Evolutionary conservation across 2,797 vertebrate species (phyloP).

Genomic region (Pipistrellus kuhlii): DNA sequence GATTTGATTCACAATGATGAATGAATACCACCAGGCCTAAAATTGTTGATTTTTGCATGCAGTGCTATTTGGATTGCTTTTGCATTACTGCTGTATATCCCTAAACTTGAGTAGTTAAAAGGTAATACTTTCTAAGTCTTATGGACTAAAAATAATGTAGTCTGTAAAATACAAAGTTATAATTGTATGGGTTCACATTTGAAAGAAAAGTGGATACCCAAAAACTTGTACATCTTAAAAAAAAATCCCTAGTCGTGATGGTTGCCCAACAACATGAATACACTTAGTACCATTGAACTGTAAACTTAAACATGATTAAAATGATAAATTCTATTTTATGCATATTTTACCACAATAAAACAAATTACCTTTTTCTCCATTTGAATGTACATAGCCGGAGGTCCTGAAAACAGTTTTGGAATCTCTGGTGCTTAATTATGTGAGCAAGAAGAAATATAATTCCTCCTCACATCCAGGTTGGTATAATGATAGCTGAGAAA

Average conservation of each 20-base stretch:
- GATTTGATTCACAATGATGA: conserved; percentile 31
- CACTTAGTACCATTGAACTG: neutral
- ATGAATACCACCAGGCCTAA: neutral
- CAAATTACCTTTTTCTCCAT: neutral
- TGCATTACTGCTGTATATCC: neutral
- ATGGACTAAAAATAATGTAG: neutral
- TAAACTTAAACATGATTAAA: conserved; percentile 45
- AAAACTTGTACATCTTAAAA: conserved; percentile 22
- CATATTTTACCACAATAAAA: conserved; percentile 23
- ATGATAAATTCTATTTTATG: neutral
- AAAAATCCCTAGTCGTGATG: neutral
- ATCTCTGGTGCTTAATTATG: neutral
- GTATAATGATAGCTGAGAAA: conserved; percentile 17
- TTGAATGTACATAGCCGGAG: neutral
- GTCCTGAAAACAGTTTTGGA: neutral
- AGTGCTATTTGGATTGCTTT: conserved; percentile 21
- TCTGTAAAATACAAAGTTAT: conserved; percentile 24
- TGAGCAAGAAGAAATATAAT: conserved; percentile 38
- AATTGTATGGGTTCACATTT: neutral
- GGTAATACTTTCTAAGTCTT: neutral
- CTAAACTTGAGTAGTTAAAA: conserved; percentile 18
- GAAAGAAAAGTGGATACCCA: conserved; percentile 7
- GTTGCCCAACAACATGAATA: neutral
- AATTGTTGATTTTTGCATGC: conserved; percentile 36
- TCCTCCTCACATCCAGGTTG: neutral